Percentiles rank a stretch among this genome's conserved stretches.
phyloP scores from a whole-genome alignment of 2,797 vertebrate genomes.

The Microcaecilia unicolor region DNA sequence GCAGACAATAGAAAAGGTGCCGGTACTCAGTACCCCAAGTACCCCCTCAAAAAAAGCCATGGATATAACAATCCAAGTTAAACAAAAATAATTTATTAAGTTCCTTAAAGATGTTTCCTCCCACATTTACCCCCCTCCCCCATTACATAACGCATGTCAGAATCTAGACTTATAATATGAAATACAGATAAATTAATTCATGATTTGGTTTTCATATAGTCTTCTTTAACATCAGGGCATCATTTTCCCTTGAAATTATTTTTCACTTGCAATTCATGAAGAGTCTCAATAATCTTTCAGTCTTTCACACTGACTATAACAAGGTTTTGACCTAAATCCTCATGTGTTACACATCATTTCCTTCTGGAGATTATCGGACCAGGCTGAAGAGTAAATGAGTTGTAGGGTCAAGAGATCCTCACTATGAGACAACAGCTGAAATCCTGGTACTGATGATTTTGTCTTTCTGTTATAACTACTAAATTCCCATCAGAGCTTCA shows the following conservation, averaged over 20 bases:
- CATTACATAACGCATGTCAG: not conserved
- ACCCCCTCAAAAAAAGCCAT: too few relatives aligned
- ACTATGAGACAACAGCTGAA: conserved; percentile 37
- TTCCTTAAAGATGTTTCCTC: not conserved
- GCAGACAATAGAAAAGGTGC: too few relatives aligned
- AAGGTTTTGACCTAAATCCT: conserved; percentile 38
- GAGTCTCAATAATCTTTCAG: conserved; percentile 22
- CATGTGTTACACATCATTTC: conserved; percentile 40
- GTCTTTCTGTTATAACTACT: conserved; percentile 29
- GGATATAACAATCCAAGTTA: too few relatives aligned
- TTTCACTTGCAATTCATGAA: conserved; percentile 27
- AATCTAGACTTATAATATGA: not conserved
- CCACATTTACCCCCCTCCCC: not conserved
- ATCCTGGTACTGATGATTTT: conserved; percentile 37
- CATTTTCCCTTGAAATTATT: conserved; percentile 23
- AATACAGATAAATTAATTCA: not conserved
- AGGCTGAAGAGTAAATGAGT: conserved; percentile 37
- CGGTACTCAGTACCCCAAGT: too few relatives aligned
- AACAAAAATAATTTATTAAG: not conserved
- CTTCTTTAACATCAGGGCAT: conserved; percentile 3
- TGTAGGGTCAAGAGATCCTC: conserved; percentile 48
- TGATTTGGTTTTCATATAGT: conserved; percentile 1
- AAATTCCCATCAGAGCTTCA: conserved; percentile 31
- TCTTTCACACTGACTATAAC: conserved; percentile 28
- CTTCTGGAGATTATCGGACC: conserved; percentile 41